Conservation (phyloP, 2,113 vertebrate species). For the Pyrgilauda ruficollis region DNA sequence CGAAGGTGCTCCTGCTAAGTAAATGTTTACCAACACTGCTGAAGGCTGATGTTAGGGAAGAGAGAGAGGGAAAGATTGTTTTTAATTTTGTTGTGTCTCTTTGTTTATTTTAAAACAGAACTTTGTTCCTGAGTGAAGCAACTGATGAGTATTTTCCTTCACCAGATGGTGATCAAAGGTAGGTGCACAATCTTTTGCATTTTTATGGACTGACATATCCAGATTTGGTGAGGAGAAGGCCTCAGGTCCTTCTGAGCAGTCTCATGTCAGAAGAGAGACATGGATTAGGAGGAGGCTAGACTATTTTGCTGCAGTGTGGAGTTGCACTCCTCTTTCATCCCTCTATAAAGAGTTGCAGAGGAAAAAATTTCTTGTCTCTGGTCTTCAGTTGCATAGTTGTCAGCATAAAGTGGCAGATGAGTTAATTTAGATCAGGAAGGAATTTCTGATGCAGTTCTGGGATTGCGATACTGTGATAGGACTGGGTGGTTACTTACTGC, state of each 20-base stretch:
- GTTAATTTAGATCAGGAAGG: not conserved
- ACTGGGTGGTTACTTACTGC: not conserved
- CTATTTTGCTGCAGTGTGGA: not conserved
- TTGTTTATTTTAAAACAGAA: conserved; percentile 23
- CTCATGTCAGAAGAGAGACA: not conserved
- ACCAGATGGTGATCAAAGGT: not conserved
- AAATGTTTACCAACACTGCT: conserved; percentile 45
- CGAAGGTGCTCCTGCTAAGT: conserved; percentile 34
- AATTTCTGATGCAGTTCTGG: not conserved
- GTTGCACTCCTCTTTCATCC: not conserved
- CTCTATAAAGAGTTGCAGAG: not conserved
- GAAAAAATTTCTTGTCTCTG: not conserved
- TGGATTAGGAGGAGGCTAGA: not conserved
- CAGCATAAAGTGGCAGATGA: not conserved
- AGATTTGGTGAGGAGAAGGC: not conserved
- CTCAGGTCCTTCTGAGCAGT: not conserved
- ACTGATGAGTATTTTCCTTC: not conserved
- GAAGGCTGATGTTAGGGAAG: not conserved
- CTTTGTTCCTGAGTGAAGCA: not conserved
- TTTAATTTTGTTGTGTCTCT: not conserved
- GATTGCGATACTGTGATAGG: not conserved
- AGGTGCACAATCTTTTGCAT: not conserved
- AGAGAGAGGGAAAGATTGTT: not conserved
- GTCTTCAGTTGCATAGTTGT: not conserved
- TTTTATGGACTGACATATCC: not conserved